phyloP scores from a whole-genome alignment of 2,113 vertebrate genomes.

The Noctilio leporinus region DNA sequence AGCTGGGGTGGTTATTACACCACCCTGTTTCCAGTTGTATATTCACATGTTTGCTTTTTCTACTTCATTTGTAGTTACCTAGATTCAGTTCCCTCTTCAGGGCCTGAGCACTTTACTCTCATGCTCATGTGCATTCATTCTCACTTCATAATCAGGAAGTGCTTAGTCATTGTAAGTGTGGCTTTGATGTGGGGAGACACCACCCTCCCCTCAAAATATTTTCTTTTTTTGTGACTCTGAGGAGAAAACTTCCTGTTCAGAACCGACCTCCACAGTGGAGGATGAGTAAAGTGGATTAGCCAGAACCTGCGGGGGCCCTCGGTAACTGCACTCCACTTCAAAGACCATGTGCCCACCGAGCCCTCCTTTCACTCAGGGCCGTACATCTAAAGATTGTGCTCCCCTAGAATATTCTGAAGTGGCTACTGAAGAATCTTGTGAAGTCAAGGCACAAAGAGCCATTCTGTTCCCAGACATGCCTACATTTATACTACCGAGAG shows the following conservation, averaged over 20 bases:
- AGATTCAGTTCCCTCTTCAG: neutral
- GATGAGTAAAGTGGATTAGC: constrained; percentile 43
- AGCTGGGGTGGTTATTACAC: neutral
- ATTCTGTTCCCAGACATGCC: constrained; percentile 64
- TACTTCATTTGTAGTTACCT: neutral
- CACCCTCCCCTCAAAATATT: constrained; percentile 16
- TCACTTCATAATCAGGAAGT: neutral
- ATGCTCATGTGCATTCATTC: neutral
- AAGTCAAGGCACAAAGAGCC: constrained; percentile 63
- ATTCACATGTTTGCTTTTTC: neutral
- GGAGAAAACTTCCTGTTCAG: constrained; percentile 21
- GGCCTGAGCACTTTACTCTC: neutral
- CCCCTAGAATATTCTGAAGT: constrained; percentile 64
- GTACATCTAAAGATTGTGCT: constrained; percentile 51
- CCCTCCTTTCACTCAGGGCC: constrained; percentile 20
- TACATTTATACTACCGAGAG: constrained; percentile 58
- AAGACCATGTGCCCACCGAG: constrained; percentile 40
- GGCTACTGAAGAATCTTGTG: constrained; percentile 48
- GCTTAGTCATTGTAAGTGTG: neutral
- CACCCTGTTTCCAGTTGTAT: neutral
- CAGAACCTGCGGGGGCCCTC: constrained; percentile 3
- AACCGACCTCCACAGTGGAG: neutral
- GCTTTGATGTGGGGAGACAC: constrained; percentile 27
- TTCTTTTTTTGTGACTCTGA: neutral
- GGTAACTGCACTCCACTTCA: constrained; percentile 61